A percentile compares a stretch with the other conserved stretches of the same genome.
Evolutionary conservation across 2,113 vertebrate genomes (phyloP).

Genomic region (Rhegmatorhina hoffmannsi): DNA sequence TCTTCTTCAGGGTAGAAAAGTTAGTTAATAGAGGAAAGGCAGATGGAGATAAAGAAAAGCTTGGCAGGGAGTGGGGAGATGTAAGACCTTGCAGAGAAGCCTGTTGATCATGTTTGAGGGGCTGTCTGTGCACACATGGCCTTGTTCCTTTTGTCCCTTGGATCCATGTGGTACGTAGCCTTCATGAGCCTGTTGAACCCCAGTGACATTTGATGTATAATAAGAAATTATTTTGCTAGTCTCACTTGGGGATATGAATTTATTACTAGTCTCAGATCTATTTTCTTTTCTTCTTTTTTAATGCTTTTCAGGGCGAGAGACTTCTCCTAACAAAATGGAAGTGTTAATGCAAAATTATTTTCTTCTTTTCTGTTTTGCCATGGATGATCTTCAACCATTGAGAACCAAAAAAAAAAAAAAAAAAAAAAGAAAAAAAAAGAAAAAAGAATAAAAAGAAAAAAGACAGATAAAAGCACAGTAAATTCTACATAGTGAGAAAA

Average conservation of each 20-base stretch:
- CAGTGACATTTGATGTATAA: not conserved
- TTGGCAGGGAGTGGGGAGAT: conserved; percentile 37
- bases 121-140: not conserved
- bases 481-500: not conserved
- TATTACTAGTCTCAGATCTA: not conserved
- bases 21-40: conserved; percentile 22
- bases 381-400: not conserved
- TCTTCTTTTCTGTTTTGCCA: not conserved
- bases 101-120: not conserved
- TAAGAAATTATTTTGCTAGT: conserved; percentile 42
- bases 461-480: not conserved
- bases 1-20: conserved; percentile 10
- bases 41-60: conserved; percentile 52
- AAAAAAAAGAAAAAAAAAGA: not conserved
- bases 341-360: not conserved
- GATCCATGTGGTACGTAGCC: not conserved
- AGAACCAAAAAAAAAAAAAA: not conserved
- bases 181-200: not conserved
- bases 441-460: not conserved
- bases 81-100: conserved; percentile 5
- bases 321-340: not conserved
- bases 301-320: not conserved
- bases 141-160: conserved; percentile 40
- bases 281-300: conserved; percentile 22
- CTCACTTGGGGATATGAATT: conserved; percentile 26